Evolutionary conservation across 1,140 invertebrate species (phyloP), one percentile per base, ranked within the genome.

Genomic region (Drosophila pachea): DNA sequence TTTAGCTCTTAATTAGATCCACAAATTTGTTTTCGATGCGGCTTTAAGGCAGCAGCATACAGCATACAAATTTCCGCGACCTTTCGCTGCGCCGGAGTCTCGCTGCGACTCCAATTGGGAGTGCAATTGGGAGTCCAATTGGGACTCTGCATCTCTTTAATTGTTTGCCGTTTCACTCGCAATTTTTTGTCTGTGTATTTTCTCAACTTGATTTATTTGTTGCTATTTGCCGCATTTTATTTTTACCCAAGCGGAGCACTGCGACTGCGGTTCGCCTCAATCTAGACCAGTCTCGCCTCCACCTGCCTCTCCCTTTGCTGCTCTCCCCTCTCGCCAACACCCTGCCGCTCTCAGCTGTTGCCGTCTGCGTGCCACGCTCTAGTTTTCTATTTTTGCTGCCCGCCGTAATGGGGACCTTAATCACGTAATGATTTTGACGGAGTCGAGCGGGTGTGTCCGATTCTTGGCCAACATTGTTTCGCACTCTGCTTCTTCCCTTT

Each of bases 1-100:
- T 82, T 82, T 82, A 82, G 78, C 78, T 78, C 78, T 83, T 82
- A 82, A 82, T 82, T 82, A 82, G 78, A 83, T 82, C 78, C 67
- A 68, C 78, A 83, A 82, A 82, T 82, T 82, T 82, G 78, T 83
- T 83, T 78, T 82, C 78, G 49, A 76, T 61, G 64, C 66, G 77
- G 65, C 31, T n/a, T 53, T n/a, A 40, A 56, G 16, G 22, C 22
- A 64, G 60, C 38, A 54, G 9, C 45, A n/a, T n/a, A n/a, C n/a
- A n/a, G 64, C 58, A 75, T 66, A 65, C 72, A 78, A 75, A 78
- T 75, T 71, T 63, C 40, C 59, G 12, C 40, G 40, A 22, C 40
- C 40, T n/a, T 16, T 7, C 5, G 14, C 40, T 43, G 43, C 14
- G 14, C n/a, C n/a, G n/a, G n/a, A n/a, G n/a, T n/a, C n/a, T 7